A percentile compares a stretch with the other conserved stretches of the same genome.
Conservation (phyloP, 2,113 vertebrate genomes). For the Theristicus caerulescens region DNA sequence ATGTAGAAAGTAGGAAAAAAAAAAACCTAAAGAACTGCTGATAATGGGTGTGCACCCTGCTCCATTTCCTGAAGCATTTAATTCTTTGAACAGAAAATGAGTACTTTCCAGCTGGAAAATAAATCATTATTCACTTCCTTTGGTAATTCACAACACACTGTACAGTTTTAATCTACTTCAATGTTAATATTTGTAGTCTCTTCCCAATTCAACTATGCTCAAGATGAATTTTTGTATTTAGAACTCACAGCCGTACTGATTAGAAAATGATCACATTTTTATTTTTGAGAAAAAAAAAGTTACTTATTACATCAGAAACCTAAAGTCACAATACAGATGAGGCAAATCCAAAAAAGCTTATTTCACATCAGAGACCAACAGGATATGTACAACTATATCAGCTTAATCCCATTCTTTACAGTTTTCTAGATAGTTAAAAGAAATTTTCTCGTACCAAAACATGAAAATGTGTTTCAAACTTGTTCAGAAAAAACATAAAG, state of each 20-base stretch:
- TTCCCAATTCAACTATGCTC: not conserved
- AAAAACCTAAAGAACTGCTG: not conserved
- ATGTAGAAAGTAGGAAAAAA: not conserved
- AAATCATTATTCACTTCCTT: not conserved
- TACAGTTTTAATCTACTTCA: not conserved
- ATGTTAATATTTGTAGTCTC: not conserved
- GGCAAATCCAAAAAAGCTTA: not conserved
- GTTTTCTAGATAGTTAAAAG: not conserved
- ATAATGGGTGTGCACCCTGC: not conserved
- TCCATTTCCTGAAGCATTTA: not conserved
- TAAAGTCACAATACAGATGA: not conserved
- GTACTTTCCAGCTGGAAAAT: slow-evolving; percentile 24
- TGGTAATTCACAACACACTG: not conserved
- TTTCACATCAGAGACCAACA: not conserved
- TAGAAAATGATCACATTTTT: not conserved
- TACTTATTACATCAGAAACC: not conserved
- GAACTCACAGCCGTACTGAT: not conserved
- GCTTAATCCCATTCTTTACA: not conserved
- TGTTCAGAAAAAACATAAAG: not conserved
- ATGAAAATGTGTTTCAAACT: not conserved
- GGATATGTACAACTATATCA: not conserved
- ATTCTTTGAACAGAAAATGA: not conserved
- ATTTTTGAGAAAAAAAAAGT: not conserved
- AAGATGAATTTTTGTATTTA: not conserved
- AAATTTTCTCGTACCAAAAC: not conserved